A percentile compares a stretch with the other conserved stretches of the same genome.
These are phyloP conservation scores for Metacarcinus magister DNA, from an alignment of 2,888 invertebrate genomes.

Conservation along the genomic window DNA sequence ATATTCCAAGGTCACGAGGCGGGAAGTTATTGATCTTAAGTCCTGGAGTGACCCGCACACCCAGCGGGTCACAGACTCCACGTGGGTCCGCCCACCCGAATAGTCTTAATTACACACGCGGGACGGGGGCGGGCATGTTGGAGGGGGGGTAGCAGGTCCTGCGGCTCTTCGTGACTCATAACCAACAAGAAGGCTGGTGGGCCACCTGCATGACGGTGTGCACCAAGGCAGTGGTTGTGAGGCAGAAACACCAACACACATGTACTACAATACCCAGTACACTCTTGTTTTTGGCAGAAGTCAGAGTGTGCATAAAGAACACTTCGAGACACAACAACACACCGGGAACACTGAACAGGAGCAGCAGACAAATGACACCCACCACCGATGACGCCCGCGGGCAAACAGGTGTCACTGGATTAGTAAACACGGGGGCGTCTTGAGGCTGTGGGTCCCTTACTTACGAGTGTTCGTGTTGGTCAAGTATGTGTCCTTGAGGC, in stretches of 20 bases:
- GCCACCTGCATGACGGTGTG: background rate
- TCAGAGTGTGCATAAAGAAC: background rate
- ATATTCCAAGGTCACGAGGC: conserved; percentile 29
- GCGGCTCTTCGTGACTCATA: background rate
- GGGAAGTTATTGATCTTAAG: background rate
- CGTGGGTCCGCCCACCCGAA: background rate
- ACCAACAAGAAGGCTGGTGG: background rate
- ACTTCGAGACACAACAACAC: background rate
- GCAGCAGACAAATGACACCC: background rate
- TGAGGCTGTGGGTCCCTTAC: background rate
- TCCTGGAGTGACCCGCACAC: background rate
- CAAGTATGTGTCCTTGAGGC: background rate
- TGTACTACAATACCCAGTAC: background rate
- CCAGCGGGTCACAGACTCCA: background rate
- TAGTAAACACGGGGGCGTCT: background rate
- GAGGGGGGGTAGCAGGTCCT: background rate
- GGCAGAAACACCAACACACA: background rate
- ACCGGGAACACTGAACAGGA: background rate
- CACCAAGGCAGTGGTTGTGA: background rate
- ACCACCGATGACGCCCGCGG: background rate
- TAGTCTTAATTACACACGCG: conserved; percentile 18
- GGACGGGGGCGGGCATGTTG: background rate
- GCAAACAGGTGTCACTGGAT: background rate
- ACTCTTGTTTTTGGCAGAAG: background rate
- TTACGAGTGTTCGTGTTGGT: background rate